Conservation (phyloP, 2,888 invertebrate genomes). For the Caenorhabditis sulstoni region DNA sequence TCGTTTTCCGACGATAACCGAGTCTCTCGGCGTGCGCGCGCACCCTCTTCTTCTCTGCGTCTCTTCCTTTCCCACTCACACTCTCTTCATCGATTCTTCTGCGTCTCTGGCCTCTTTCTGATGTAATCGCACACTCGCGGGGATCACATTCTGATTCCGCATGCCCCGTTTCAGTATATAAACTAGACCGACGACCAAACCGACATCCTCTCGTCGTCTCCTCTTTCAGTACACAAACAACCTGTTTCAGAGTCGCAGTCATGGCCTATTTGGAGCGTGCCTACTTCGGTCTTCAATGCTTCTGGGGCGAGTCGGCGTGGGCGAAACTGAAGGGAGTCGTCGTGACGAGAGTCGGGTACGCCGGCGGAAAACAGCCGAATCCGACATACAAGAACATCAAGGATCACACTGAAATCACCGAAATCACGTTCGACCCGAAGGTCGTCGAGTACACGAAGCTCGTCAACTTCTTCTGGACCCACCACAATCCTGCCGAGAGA, state of each 20-base stretch:
- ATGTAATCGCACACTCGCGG: slow-evolving; percentile 47
- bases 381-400: slow-evolving; percentile 88
- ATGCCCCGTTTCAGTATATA: slow-evolving; percentile 34
- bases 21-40: no score
- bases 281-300: slow-evolving; percentile 79
- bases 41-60: slow-evolving; percentile 3
- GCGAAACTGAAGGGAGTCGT: slow-evolving; percentile 84
- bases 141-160: slow-evolving; percentile 45
- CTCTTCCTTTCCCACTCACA: slow-evolving; percentile 1
- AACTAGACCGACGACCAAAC: background rate
- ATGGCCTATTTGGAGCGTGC: slow-evolving; percentile 65
- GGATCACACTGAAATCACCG: slow-evolving; percentile 87
- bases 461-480: slow-evolving; percentile 91
- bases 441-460: slow-evolving; percentile 86
- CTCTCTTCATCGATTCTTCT: slow-evolving; percentile 37
- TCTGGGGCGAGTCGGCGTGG: slow-evolving; percentile 79
- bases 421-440: slow-evolving; percentile 91
- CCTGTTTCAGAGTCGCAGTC: background rate
- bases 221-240: background rate
- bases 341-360: slow-evolving; percentile 93
- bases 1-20: slow-evolving; percentile 27
- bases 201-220: background rate
- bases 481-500: slow-evolving; percentile 90
- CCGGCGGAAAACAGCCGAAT: slow-evolving; percentile 89
- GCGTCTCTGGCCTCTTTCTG: slow-evolving; percentile 48